Evolutionary conservation across 1,140 invertebrate species (phyloP).

Genomic region (Triops longicaudatus): DNA sequence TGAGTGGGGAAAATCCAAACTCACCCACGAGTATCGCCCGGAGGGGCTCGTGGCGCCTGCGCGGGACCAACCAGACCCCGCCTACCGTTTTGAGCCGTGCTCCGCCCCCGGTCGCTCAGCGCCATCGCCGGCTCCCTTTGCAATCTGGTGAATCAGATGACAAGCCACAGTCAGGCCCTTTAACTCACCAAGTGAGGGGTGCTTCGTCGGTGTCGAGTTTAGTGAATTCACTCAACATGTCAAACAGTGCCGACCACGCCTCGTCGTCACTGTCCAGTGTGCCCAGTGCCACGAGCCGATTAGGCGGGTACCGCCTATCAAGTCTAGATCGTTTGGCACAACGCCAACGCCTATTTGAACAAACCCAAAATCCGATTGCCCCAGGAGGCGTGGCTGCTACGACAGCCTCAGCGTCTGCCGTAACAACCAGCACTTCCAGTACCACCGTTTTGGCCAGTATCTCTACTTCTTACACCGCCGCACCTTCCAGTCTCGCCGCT

Average conservation of each 20-base stretch:
- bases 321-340: constrained; percentile 60
- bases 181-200: neutral
- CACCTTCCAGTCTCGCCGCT: neutral
- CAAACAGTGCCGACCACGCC: neutral
- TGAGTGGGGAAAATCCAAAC: neutral
- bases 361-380: constrained; percentile 25
- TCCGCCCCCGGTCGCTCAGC: neutral
- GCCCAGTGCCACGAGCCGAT: neutral
- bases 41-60: neutral
- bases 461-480: neutral
- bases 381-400: constrained; percentile 16
- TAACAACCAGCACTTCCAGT: neutral
- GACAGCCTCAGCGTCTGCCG: neutral
- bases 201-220: constrained; percentile 4
- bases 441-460: neutral
- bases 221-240: constrained; percentile 6
- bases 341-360: constrained; percentile 57
- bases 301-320: constrained; percentile 44
- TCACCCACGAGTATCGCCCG: neutral
- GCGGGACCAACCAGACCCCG: neutral
- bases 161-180: neutral
- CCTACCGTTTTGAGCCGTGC: neutral
- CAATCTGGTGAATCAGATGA: neutral
- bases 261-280: neutral
- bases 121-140: neutral